Evolutionary conservation across 1,140 invertebrate species (phyloP).

Genomic region (Chymomyza costata): DNA sequence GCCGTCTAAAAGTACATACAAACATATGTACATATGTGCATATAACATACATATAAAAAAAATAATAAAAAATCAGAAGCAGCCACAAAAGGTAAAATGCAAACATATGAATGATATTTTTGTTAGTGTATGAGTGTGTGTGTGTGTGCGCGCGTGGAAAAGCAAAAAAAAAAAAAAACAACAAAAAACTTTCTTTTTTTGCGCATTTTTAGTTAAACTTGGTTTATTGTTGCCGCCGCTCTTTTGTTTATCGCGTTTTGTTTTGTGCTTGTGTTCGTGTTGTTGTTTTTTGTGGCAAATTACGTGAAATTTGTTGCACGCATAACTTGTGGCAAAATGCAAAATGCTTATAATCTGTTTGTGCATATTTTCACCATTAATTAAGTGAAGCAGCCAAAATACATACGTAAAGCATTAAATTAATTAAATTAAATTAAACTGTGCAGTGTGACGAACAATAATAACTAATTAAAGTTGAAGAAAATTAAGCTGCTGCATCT

Average conservation of each 20-base stretch:
- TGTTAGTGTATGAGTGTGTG: slow-evolving; percentile 12
- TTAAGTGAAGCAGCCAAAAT: slow-evolving; percentile 33
- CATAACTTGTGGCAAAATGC: slow-evolving; percentile 16
- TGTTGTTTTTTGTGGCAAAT: slow-evolving; percentile 32
- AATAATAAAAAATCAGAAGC: slow-evolving; percentile 42
- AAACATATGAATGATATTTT: slow-evolving; percentile 65
- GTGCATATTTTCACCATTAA: slow-evolving; percentile 39
- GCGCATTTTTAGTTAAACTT: slow-evolving; percentile 30
- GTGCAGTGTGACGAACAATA: too few species aligned
- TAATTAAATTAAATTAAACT: slow-evolving; percentile 21
- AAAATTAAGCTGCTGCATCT: too few species aligned
- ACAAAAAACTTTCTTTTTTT: slow-evolving; percentile 71
- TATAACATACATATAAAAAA: slow-evolving; percentile 25
- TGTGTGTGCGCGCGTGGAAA: slow-evolving; percentile 42
- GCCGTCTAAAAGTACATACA: slow-evolving; percentile 4
- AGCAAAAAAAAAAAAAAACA: slow-evolving; percentile 43
- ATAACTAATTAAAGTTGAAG: slow-evolving; percentile 17
- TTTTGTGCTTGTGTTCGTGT: slow-evolving; percentile 30
- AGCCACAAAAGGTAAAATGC: slow-evolving; percentile 57
- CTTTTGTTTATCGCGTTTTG: slow-evolving; percentile 26
- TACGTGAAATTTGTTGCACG: slow-evolving; percentile 60
- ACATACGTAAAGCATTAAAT: slow-evolving; percentile 22
- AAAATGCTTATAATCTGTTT: slow-evolving; percentile 22
- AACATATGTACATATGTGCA: slow-evolving; percentile 12
- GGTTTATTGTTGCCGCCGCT: slow-evolving; percentile 15